Conservation (phyloP, 2,797 vertebrate species). For the Micromesistius poutassou region DNA sequence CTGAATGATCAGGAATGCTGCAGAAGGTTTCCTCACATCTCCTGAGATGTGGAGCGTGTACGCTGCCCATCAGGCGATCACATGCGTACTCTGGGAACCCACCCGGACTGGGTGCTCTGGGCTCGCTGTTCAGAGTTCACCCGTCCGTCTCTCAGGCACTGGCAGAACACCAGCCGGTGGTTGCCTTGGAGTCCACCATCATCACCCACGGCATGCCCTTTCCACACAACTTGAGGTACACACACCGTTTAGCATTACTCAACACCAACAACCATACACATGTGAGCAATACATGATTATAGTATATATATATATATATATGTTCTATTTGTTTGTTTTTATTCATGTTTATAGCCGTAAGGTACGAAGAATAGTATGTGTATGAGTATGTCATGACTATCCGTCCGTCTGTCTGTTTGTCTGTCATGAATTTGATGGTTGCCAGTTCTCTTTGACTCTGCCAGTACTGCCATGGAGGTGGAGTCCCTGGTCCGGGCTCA, state of each 20-base stretch:
- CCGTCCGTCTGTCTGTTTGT: background rate
- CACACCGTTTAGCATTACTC: background rate
- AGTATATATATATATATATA: background rate
- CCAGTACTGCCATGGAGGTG: slow-evolving; percentile 81
- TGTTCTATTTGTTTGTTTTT: background rate
- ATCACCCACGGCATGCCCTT: slow-evolving; percentile 92
- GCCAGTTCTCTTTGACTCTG: background rate
- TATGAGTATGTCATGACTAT: too few species aligned
- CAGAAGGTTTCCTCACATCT: slow-evolving; percentile 46
- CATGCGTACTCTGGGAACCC: background rate
- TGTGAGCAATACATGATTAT: too few species aligned
- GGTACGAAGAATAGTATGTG: too few species aligned
- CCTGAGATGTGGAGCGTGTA: slow-evolving; percentile 54
- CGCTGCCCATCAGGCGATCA: slow-evolving; percentile 28
- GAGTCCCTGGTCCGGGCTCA: slow-evolving; percentile 78
- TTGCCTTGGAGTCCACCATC: slow-evolving; percentile 89
- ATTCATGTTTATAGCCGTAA: too few species aligned
- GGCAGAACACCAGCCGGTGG: slow-evolving; percentile 75
- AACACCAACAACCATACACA: background rate
- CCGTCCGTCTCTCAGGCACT: slow-evolving; percentile 78
- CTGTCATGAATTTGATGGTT: background rate
- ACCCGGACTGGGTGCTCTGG: slow-evolving; percentile 60
- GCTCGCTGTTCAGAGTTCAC: slow-evolving; percentile 73
- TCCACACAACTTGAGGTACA: slow-evolving; percentile 85
- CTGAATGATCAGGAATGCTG: slow-evolving; percentile 53